Evolutionary conservation across 2,888 invertebrate species (phyloP).

Genomic region (Lobophora halterata): DNA sequence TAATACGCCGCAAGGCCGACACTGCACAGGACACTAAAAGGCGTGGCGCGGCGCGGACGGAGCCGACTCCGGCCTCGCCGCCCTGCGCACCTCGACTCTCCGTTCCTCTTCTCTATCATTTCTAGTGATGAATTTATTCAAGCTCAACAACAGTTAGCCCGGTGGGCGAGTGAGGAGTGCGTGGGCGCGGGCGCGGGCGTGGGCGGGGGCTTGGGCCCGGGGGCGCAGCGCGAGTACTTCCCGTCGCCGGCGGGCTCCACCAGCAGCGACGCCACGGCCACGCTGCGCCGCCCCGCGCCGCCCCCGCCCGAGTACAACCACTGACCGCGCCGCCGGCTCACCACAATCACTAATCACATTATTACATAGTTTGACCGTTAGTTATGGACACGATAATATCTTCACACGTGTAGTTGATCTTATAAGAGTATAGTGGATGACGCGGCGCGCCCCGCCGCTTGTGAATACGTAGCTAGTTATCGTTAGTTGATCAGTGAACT

Average conservation of each 20-base stretch:
- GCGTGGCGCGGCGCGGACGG: slow-evolving; percentile 30
- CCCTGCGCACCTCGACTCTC: slow-evolving; percentile 74
- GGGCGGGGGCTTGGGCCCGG: slow-evolving; percentile 43
- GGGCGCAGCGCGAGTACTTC: slow-evolving; percentile 60
- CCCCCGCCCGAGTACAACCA: slow-evolving; percentile 85
- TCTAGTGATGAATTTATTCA: slow-evolving; percentile 98
- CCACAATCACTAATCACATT: slow-evolving; percentile 50
- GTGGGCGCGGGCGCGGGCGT: slow-evolving; percentile 79
- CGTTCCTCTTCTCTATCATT: slow-evolving; percentile 90
- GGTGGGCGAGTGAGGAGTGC: slow-evolving; percentile 95
- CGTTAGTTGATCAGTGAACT: slow-evolving; percentile 58
- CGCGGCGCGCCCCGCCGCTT: slow-evolving; percentile 46
- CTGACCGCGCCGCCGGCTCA: slow-evolving; percentile 78
- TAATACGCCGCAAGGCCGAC: slow-evolving; percentile 5
- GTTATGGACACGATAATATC: slow-evolving; percentile 57
- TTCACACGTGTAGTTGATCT: slow-evolving; percentile 59
- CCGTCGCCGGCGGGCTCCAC: slow-evolving; percentile 70
- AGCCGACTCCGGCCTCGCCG: slow-evolving; percentile 25
- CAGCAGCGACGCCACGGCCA: slow-evolving; percentile 57
- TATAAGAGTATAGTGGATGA: slow-evolving; percentile 49
- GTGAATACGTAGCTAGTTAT: slow-evolving; percentile 64
- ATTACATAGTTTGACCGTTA: slow-evolving; percentile 61
- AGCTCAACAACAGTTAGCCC: slow-evolving; percentile 97
- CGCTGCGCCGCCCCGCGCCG: slow-evolving; percentile 60
- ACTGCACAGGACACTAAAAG: slow-evolving; percentile 25